These are phyloP conservation scores for Neofelis nebulosa DNA, from an alignment of 2,113 vertebrate genomes.

Conservation along the genomic window DNA sequence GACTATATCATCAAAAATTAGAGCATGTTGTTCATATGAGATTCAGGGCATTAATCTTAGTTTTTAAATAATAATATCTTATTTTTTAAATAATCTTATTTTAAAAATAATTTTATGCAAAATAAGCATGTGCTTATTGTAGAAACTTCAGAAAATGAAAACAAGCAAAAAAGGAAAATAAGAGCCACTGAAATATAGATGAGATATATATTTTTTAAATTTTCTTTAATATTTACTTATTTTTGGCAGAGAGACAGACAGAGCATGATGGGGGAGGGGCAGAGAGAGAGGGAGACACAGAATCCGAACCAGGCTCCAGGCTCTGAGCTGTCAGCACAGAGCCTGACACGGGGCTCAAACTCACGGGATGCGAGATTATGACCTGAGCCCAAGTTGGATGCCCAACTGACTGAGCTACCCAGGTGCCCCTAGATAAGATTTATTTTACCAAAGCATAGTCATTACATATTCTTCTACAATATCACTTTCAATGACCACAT, in stretches of 20 bases:
- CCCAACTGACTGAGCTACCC: no score
- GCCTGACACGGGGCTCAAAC: no score
- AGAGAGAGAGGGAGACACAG: no score
- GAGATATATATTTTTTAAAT: background rate
- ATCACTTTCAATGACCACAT: background rate
- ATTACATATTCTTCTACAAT: background rate
- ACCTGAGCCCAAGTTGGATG: no score
- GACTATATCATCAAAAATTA: background rate
- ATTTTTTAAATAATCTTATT: background rate
- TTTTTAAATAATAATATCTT: background rate
- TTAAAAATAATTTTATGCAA: background rate
- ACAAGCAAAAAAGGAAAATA: background rate
- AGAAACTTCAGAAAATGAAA: conserved; percentile 29
- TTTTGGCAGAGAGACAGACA: no score
- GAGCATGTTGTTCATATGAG: background rate
- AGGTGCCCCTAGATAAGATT: no score
- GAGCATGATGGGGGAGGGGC: no score
- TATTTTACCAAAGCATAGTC: background rate
- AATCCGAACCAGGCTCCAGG: no score
- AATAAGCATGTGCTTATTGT: background rate
- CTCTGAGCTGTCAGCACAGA: no score
- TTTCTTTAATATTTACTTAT: no score
- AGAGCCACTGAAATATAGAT: background rate
- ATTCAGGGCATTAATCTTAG: background rate
- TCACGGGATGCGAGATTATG: no score